Evolutionary conservation across 2,888 invertebrate genomes (phyloP).

Genomic region (Amphipyra tragopoginis): DNA sequence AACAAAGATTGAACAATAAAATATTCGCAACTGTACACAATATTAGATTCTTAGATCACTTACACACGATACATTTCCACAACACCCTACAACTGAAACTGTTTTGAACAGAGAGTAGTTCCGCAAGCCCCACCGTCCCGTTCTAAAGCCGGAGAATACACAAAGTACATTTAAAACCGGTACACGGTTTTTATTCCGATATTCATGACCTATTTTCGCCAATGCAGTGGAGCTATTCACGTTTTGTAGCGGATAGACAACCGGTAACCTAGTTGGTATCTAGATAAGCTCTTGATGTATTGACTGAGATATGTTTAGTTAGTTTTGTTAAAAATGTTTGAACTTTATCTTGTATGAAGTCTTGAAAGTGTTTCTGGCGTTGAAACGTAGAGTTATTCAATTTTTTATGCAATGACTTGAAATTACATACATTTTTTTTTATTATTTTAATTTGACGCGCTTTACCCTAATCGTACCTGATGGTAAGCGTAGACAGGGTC

Average conservation of each 20-base stretch:
- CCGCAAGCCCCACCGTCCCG: conserved; percentile 11
- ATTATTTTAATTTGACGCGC: too few relatives aligned
- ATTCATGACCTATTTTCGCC: conserved; percentile 52
- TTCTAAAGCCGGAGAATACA: conserved; percentile 26
- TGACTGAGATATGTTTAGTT: conserved; percentile 16
- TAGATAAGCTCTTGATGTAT: conserved; percentile 41
- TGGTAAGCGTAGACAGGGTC: too few relatives aligned
- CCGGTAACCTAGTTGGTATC: conserved; percentile 30
- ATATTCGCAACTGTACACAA: not conserved
- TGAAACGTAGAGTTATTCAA: not conserved
- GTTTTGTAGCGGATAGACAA: conserved; percentile 34
- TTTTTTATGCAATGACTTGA: too few relatives aligned
- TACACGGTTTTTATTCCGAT: conserved; percentile 44
- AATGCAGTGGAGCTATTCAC: conserved; percentile 41
- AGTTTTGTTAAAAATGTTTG: not conserved
- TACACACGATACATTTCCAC: not conserved
- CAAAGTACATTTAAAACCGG: conserved; percentile 39
- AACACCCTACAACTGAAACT: conserved; percentile 8
- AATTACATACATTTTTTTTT: too few relatives aligned
- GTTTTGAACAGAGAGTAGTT: conserved; percentile 20
- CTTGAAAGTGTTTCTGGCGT: not conserved
- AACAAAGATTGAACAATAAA: too few relatives aligned
- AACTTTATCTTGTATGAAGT: not conserved
- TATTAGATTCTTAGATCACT: not conserved
- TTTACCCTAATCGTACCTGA: too few relatives aligned